Evolutionary conservation across 2,888 invertebrate genomes (phyloP), one percentile per base, ranked within the genome.

Genomic region (Argyra leucocephala): DNA sequence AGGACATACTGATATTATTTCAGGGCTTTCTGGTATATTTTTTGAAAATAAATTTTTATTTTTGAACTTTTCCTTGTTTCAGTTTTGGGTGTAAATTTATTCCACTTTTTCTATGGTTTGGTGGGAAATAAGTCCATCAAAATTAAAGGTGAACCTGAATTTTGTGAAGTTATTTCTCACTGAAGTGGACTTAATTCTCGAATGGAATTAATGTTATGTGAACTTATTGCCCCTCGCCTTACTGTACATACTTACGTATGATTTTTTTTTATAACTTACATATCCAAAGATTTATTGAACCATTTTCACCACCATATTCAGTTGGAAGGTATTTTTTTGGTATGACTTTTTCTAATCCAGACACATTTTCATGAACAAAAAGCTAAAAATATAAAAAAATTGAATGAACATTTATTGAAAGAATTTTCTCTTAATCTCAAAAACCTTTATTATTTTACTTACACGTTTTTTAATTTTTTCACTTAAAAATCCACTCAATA

Each of bases 291-390:
- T 61, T 61, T 21, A 61, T 31, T 31, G 83, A 78, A 1, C 84
- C 84, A 31, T 81, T 85, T 21, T 78, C 78, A 7, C 88, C 88
- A 21, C 88, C 88, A 70, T 86, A 87, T 71, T 88, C 87, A 22
- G 76, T 78, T 1, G 88, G 88, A 61, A 88, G 74, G 64, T 84
- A 78, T 21, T 82, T 80, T 71, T 82, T 81, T 0, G 87, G 85
- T 59, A 88, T 79, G 62, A 81, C 71, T 70, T 85, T 78, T 31
- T 26, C n/a, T 21, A 69, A 57, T 12, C 57, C 36, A 31, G 67
- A 66, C 7, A 67, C 58, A 60, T 62, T 66, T 10, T 64, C 62
- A 62, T 69, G 69, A 3, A 69, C 59, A 21, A 65, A 66, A 18
- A 69, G 22, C 67, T 67, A 10, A 21, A 61, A 60, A 12, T n/a